Evolutionary conservation across 2,113 vertebrate species (phyloP).

Genomic region (Gracilinanus agilis): DNA sequence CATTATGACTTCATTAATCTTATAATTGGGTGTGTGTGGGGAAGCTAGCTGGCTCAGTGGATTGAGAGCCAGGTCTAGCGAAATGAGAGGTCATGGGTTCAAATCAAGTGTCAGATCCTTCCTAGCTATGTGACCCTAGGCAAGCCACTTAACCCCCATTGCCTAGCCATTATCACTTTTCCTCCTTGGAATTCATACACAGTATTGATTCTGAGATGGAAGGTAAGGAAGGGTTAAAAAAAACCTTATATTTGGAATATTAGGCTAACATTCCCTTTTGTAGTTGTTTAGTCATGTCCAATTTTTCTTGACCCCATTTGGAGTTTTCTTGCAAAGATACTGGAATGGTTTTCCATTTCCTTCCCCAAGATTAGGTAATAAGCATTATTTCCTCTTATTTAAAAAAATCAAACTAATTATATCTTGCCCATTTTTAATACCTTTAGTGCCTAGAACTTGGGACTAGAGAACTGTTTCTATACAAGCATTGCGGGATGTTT

Average conservation of each 20-base stretch:
- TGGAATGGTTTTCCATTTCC: not conserved
- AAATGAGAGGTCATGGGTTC: no score
- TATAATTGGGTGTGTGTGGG: not conserved
- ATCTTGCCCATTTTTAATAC: not conserved
- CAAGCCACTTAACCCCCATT: no score
- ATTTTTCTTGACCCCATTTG: not conserved
- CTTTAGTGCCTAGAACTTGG: not conserved
- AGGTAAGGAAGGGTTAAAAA: no score
- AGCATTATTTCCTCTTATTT: not conserved
- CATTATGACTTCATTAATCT: not conserved
- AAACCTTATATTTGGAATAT: not conserved
- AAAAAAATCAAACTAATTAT: not conserved
- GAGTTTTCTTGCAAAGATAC: not conserved
- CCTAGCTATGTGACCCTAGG: no score
- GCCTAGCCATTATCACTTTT: no score
- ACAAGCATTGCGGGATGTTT: not conserved
- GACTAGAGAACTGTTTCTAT: not conserved
- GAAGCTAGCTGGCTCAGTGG: no score
- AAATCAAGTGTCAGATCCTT: no score
- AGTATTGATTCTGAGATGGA: no score
- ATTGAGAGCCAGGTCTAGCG: no score
- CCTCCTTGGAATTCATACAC: no score
- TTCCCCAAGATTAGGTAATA: not conserved
- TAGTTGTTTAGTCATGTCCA: not conserved
- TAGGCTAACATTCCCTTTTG: not conserved